These are phyloP conservation scores for Proteles cristata DNA, from an alignment of 2,113 vertebrate species.

Conservation along the genomic window DNA sequence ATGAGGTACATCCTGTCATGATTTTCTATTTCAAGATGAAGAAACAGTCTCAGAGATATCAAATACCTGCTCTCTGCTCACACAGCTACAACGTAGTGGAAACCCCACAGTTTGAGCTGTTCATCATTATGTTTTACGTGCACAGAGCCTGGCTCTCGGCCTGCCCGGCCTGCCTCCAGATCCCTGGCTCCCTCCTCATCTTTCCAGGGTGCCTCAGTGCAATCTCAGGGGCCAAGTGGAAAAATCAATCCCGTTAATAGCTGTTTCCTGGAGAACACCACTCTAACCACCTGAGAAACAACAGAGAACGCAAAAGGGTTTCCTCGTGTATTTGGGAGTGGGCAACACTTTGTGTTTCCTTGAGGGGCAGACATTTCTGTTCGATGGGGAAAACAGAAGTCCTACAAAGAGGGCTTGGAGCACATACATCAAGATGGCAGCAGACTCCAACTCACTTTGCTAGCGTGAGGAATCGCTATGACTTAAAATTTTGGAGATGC, in stretches of 20 bases:
- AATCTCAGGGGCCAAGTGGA: neutral
- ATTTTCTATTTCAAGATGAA: neutral
- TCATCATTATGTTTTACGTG: neutral
- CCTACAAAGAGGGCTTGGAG: neutral
- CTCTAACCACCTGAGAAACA: neutral
- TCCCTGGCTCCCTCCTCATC: neutral
- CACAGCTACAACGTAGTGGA: neutral
- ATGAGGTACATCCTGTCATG: accelerated
- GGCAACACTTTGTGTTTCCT: neutral
- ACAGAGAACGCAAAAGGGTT: neutral
- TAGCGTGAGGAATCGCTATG: neutral
- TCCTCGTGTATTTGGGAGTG: neutral
- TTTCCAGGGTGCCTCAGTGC: neutral
- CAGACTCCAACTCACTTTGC: neutral
- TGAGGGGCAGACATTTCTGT: neutral
- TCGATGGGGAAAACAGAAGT: neutral
- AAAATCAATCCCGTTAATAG: constrained; percentile 57
- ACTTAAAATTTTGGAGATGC: neutral
- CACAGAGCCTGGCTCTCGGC: neutral
- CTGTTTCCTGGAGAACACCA: constrained; percentile 49
- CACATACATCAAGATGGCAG: no score
- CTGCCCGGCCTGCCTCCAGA: neutral
- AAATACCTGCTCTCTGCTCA: neutral
- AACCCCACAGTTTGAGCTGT: neutral
- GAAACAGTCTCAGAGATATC: neutral